phyloP scores from a whole-genome alignment of 2,797 vertebrate species.

The Gymnocypris eckloni region DNA sequence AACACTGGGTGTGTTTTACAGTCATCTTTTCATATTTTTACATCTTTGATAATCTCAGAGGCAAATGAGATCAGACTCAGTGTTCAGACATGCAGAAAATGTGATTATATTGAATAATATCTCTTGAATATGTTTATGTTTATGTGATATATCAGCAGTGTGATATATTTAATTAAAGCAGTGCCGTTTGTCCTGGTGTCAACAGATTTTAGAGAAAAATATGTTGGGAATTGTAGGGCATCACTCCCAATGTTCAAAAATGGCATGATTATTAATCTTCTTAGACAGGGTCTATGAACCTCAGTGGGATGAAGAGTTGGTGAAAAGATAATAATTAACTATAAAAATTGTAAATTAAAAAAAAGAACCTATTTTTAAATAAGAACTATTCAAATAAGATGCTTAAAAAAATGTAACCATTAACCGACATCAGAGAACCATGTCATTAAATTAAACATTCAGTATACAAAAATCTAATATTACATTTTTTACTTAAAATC shows the following conservation, averaged over 20 bases:
- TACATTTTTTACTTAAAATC: background rate
- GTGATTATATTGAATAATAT: background rate
- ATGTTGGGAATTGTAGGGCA: background rate
- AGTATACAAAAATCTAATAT: no score
- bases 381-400: background rate
- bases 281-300: background rate
- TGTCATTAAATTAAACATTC: background rate
- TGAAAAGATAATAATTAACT: background rate
- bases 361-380: background rate
- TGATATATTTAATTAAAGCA: background rate
- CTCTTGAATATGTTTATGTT: background rate
- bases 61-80: background rate
- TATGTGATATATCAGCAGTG: background rate
- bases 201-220: background rate
- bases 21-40: background rate
- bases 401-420: background rate
- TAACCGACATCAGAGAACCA: background rate
- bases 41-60: slow-evolving; percentile 18
- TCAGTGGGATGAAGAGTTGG: background rate
- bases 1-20: background rate
- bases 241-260: background rate
- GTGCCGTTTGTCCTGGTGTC: background rate
- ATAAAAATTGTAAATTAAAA: background rate
- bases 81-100: background rate
- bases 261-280: background rate